Evolutionary conservation across 1,140 invertebrate species (phyloP), one percentile per base, ranked within the genome.

Genomic region (Lepidostoma basale): DNA sequence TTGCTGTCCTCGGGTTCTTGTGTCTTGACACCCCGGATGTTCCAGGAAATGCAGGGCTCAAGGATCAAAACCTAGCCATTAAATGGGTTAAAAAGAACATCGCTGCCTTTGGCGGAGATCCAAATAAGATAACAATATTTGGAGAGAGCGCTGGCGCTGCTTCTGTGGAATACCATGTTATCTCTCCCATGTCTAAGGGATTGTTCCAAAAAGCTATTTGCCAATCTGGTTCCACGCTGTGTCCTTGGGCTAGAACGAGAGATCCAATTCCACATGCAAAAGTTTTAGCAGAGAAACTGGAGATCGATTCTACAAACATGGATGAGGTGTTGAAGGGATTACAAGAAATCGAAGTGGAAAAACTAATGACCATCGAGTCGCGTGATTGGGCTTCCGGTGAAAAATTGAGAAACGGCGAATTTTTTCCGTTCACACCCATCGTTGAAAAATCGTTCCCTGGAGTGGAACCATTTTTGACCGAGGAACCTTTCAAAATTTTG

Each of bases 61-160:
- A 70, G 56, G 75, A 76, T 67, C 70, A 73, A 28, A 47, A 22
- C 14, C 59, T 74, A n/a, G 75, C 69, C 6, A 49, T 76, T 22
- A 56, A 74, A 60, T 89, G 87, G 87, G 77, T 89, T 1, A 73
- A 83, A 44, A 72, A 75, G 16, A 83, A 84, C 66, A 81, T 83
- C 20, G 73, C 68, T 14, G 39, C 62, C 3, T 85, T 85, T 68
- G 79, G 80, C 9, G 83, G 83, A 1, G 76, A 84, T 74, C 77
- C 82, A 3, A 71, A 81, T 10, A 78, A 76, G 10, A 74, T 84
- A 2, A 76, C 82, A 5, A 28, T 83, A 0, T 68, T 78, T 28
- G 83, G 83, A 4, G 77, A 77, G 22, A 71, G 69, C 49, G 65
- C 69, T 25, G 69, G 66, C 39, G 45, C 67, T 30, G 67, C 70